A percentile compares a stretch with the other conserved stretches of the same genome.
Conservation (phyloP, 92 coral and sea anemone genomes). For the Chrysogorgia sp. region DNA sequence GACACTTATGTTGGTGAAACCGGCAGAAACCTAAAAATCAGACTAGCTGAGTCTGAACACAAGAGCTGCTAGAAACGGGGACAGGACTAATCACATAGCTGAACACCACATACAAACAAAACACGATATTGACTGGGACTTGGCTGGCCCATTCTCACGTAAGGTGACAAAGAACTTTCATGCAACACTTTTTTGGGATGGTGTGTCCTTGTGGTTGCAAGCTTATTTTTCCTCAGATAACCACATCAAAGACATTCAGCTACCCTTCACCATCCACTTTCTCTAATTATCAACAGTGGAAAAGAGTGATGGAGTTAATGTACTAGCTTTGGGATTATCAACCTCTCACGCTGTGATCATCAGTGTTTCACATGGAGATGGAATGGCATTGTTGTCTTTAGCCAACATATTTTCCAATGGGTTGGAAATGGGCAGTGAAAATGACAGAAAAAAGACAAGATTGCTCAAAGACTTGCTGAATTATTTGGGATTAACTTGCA, state of each 20-base stretch:
- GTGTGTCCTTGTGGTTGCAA: background rate
- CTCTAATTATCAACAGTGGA: conserved; percentile 31
- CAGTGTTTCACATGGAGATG: conserved; percentile 56
- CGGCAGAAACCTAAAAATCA: no score
- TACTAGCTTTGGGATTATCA: conserved; percentile 53
- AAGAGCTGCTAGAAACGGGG: no score
- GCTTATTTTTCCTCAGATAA: background rate
- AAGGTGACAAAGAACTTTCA: no score
- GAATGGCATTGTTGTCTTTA: conserved; percentile 67
- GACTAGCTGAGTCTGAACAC: no score
- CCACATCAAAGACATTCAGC: background rate
- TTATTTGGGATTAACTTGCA: conserved; percentile 68
- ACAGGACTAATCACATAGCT: no score
- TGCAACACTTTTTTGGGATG: no score
- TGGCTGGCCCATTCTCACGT: no score
- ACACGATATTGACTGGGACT: no score
- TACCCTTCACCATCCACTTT: background rate
- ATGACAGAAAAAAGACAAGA: conserved; percentile 29
- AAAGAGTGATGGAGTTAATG: conserved; percentile 18
- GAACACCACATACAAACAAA: no score
- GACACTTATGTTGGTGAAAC: no score
- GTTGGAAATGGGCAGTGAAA: conserved; percentile 17
- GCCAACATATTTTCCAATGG: conserved; percentile 43
- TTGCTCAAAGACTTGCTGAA: conserved; percentile 59
- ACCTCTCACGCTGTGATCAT: conserved; percentile 65